A percentile compares a stretch with the other conserved stretches of the same genome.
These are phyloP conservation scores for Drymodes brunneopygia DNA, from an alignment of 2,113 vertebrate genomes.

Conservation along the genomic window DNA sequence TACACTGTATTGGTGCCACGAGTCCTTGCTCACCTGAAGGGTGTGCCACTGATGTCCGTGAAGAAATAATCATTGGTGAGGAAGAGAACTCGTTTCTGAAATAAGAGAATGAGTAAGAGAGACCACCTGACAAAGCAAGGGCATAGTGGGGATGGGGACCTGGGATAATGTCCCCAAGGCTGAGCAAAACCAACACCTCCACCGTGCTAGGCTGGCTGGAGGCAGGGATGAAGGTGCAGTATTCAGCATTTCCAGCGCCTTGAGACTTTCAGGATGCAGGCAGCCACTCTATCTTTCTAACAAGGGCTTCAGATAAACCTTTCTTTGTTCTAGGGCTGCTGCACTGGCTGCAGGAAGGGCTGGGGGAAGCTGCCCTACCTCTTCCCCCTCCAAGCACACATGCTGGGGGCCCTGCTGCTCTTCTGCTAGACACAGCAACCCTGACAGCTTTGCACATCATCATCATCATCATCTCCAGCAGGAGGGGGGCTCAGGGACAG, in stretches of 20 bases:
- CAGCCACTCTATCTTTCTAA: not conserved
- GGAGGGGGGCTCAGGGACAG: not conserved
- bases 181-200: not conserved
- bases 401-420: not conserved
- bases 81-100: constrained; percentile 88
- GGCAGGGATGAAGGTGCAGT: not conserved
- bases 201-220: not conserved
- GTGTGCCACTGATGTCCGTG: constrained; percentile 88
- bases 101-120: not conserved
- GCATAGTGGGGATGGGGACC: not conserved
- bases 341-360: not conserved
- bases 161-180: not conserved
- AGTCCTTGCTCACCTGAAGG: constrained; percentile 85
- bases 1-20: not conserved
- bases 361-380: not conserved
- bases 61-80: constrained; percentile 94
- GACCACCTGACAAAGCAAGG: not conserved
- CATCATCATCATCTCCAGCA: not conserved
- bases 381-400: rapidly evolving
- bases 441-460: not conserved
- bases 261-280: not conserved
- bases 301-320: not conserved
- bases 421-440: not conserved
- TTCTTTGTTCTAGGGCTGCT: not conserved
- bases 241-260: not conserved